Conservation (phyloP, 2,888 invertebrate species). For the Troilus luridus region DNA sequence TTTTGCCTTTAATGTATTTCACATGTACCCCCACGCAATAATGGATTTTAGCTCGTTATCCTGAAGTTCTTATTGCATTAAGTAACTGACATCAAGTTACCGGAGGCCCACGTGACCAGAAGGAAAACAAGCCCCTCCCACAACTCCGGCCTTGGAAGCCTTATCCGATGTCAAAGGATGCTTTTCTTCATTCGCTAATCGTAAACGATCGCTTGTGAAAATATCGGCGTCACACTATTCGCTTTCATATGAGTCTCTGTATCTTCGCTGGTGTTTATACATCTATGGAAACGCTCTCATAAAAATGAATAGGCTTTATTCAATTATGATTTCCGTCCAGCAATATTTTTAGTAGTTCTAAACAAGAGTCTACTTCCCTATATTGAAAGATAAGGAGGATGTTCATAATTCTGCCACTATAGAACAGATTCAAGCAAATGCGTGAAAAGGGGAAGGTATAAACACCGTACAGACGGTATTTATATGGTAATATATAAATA, state of each 20-base stretch:
- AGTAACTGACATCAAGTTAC: background rate
- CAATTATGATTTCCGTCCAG: background rate
- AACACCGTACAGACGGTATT: too few species aligned
- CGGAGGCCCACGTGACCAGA: background rate
- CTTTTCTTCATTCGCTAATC: constrained; percentile 10
- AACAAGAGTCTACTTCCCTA: too few species aligned
- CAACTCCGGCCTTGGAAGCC: background rate
- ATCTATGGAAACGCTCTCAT: background rate
- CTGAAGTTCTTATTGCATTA: background rate
- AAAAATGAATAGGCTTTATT: background rate
- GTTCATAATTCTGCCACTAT: too few species aligned
- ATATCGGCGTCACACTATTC: background rate
- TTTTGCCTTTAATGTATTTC: too few species aligned
- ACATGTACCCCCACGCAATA: too few species aligned
- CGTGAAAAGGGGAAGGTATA: too few species aligned
- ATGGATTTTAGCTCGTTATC: background rate
- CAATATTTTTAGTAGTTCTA: background rate
- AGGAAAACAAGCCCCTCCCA: constrained; percentile 41
- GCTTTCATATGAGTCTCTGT: background rate
- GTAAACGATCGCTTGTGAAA: constrained; percentile 27
- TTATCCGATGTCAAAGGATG: constrained; percentile 23
- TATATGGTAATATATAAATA: too few species aligned
- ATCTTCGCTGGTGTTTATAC: background rate
- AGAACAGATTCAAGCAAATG: too few species aligned
- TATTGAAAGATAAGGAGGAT: too few species aligned